Conservation (phyloP, 2,113 vertebrate species). For the Hystrix cristata region DNA sequence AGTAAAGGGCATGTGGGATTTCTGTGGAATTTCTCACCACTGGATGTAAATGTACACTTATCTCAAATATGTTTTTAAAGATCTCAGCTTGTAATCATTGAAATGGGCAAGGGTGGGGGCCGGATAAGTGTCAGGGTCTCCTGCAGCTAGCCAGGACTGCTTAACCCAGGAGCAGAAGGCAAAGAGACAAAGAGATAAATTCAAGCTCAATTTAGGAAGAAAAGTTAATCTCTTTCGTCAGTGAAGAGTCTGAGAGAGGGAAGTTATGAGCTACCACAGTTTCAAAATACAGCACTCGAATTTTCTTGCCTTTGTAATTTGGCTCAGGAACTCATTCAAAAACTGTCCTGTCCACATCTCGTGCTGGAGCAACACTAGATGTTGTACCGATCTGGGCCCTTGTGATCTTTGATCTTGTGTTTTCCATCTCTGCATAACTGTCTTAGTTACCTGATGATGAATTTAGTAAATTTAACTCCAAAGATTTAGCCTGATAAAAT, state of each 20-base stretch:
- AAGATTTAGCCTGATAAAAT: neutral
- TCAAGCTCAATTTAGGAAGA: neutral
- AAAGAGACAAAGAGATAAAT: neutral
- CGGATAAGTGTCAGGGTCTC: too few species aligned
- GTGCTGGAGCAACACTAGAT: neutral
- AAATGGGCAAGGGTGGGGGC: too few species aligned
- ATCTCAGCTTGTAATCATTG: too few species aligned
- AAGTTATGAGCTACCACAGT: neutral
- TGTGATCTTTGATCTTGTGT: neutral
- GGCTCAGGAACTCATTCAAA: neutral
- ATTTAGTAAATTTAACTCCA: neutral
- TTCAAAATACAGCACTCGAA: neutral
- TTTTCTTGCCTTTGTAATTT: neutral
- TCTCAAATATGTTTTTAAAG: too few species aligned
- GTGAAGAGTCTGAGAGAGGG: neutral
- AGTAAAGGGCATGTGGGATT: too few species aligned
- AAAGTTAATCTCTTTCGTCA: neutral
- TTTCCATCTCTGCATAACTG: neutral
- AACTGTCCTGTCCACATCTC: neutral
- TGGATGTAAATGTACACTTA: too few species aligned
- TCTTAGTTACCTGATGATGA: neutral
- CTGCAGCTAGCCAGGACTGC: too few species aligned
- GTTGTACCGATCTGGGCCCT: neutral
- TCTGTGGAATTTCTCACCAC: too few species aligned
- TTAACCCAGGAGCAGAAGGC: neutral